Evolutionary conservation across 2,113 vertebrate species (phyloP), one percentile per base, ranked within the genome.

Genomic region (Mormyrus lacerda): DNA sequence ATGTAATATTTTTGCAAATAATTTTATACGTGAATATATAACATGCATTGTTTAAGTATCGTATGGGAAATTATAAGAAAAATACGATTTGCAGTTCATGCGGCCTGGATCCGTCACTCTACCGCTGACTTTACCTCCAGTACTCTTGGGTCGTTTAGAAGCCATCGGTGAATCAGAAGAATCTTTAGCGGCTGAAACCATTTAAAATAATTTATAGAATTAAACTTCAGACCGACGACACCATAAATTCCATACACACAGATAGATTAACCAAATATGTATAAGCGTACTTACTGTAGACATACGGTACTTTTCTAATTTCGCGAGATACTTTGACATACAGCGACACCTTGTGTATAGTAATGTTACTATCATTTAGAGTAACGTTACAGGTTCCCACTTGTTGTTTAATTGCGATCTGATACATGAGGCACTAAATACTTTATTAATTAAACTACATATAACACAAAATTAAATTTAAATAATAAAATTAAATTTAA

Each of bases 301-400:
- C 1, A 3, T 31, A 31, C 15, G 2, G 48, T 53, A 17, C 5
- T n/a, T 85, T 39, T 86, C 17, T 42, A 39, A 51, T 45, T 86
- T 86, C 27, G 4, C 48, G 11, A 27, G 48, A n/a, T 45, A 55
- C 4, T 31, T 89, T 44, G 8, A 79, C 35, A 85, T 47, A 48
- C 90, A 31, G 90, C 44, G 93, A 84, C 95, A 94, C 92, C 94
- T 94, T 83, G 90, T 93, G 94, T 91, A 24, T 0, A 3, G 6
- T 55, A 13, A 11, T 10, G 21, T 35, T 45, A 55, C 47, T 85
- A 6, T 47, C 35, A 79, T 42, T 44, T 83, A 83, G 3, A 31
- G 10, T 15, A 39, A 79, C 4, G 19, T 39, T 76, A 39, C 31
- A 19, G 15, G 2, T 42, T 35, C 35, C 73, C 11, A 17, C 31